Evolutionary conservation across 2,888 invertebrate genomes (phyloP).

Genomic region (Drosophila phalerata): DNA sequence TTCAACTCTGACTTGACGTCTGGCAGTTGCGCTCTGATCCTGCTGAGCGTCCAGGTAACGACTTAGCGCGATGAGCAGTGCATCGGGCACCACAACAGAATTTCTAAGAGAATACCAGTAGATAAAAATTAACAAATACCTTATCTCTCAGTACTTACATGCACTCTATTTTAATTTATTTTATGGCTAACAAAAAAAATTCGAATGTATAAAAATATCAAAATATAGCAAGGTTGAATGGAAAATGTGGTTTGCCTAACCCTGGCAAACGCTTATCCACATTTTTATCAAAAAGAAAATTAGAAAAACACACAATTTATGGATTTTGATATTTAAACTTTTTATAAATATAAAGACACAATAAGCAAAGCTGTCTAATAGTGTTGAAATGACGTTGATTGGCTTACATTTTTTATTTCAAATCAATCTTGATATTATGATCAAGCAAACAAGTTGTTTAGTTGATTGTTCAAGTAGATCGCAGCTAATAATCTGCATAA

Average conservation of each 20-base stretch:
- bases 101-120: constrained; percentile 27
- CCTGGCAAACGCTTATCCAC: constrained; percentile 19
- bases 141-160: constrained; percentile 41
- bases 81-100: constrained; percentile 41
- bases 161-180: constrained; percentile 20
- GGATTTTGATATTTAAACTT: constrained; percentile 5
- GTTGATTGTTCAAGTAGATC: too few relatives aligned
- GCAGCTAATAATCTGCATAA: too few relatives aligned
- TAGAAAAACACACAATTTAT: neutral
- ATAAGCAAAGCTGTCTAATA: constrained; percentile 16
- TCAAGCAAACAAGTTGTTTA: too few relatives aligned
- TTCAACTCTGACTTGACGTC: neutral
- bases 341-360: neutral
- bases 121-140: neutral
- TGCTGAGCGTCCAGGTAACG: constrained; percentile 30
- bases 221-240: constrained; percentile 12
- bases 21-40: neutral
- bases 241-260: constrained; percentile 34
- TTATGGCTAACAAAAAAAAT: neutral
- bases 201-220: neutral
- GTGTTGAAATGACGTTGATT: neutral
- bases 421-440: neutral
- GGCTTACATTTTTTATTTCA: neutral
- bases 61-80: constrained; percentile 31
- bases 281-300: constrained; percentile 41